phyloP scores from a whole-genome alignment of 2,888 invertebrate species.

The Acrocyrtus sp. region DNA sequence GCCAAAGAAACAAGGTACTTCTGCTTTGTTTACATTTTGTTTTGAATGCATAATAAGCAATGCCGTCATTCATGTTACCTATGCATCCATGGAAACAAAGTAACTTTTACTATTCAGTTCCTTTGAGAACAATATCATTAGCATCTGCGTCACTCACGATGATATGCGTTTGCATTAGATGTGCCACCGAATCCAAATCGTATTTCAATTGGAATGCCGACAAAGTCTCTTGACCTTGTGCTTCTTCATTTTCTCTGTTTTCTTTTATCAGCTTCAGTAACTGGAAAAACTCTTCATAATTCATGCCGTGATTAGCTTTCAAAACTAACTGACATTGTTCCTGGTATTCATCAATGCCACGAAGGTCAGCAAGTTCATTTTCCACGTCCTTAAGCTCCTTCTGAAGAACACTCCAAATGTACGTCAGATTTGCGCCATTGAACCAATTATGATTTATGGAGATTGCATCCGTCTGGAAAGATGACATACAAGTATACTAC shows the following conservation, averaged over 20 bases:
- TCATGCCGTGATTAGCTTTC: constrained; percentile 78
- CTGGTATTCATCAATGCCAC: constrained; percentile 77
- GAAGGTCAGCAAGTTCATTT: constrained; percentile 83
- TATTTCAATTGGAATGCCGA: not conserved
- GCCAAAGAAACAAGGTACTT: too few relatives aligned
- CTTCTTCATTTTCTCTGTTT: constrained; percentile 64
- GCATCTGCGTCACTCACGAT: too few relatives aligned
- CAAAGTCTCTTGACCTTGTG: too few relatives aligned
- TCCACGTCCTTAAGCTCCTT: constrained; percentile 75
- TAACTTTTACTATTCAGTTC: too few relatives aligned
- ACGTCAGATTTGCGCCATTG: constrained; percentile 85
- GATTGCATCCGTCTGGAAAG: constrained; percentile 81
- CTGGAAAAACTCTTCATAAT: constrained; percentile 76
- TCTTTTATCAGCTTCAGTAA: constrained; percentile 75
- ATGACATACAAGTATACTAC: too few relatives aligned
- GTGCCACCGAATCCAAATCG: not conserved
- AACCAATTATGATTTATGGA: constrained; percentile 99
- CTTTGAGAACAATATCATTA: too few relatives aligned
- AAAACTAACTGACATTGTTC: constrained; percentile 85
- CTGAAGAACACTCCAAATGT: constrained; percentile 78
- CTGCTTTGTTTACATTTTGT: too few relatives aligned
- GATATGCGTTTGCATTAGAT: too few relatives aligned
- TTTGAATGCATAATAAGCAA: too few relatives aligned
- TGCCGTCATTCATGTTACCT: too few relatives aligned
- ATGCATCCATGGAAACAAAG: constrained; percentile 1